Percentiles rank a stretch among this genome's conserved stretches.
These are phyloP conservation scores for Zosterops borbonicus DNA, from an alignment of 2,113 vertebrate species.

Conservation along the genomic window DNA sequence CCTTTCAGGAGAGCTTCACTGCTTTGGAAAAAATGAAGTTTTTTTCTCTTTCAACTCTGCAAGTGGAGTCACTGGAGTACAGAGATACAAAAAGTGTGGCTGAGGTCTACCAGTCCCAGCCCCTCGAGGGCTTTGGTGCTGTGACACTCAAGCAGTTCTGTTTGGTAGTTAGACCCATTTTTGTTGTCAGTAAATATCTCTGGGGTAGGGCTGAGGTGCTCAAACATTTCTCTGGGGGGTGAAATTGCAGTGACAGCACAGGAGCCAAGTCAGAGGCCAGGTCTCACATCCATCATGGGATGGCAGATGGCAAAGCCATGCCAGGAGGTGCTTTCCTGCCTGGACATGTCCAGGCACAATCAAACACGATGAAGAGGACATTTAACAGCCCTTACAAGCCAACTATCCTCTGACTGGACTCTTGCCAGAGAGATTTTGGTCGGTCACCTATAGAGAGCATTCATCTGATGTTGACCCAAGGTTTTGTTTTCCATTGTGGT, in stretches of 20 bases:
- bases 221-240: not conserved
- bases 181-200: not conserved
- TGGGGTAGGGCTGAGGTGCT: not conserved
- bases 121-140: not conserved
- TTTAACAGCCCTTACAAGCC: not conserved
- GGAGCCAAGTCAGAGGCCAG: not conserved
- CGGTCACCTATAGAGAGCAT: not conserved
- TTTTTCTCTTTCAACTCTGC: not conserved
- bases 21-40: not conserved
- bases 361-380: not conserved
- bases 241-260: not conserved
- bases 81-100: not conserved
- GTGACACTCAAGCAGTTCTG: not conserved
- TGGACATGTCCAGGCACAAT: conserved; percentile 22
- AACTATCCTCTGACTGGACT: not conserved
- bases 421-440: not conserved
- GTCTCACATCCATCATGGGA: not conserved
- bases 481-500: not conserved
- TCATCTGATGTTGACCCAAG: not conserved
- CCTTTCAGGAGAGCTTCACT: not conserved
- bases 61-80: not conserved
- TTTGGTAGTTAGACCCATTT: not conserved
- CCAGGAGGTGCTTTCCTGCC: conserved; percentile 12
- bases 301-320: not conserved
- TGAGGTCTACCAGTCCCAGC: not conserved